Conservation (phyloP, 1,140 invertebrate species). For the Polypedilum vanderplanki region DNA sequence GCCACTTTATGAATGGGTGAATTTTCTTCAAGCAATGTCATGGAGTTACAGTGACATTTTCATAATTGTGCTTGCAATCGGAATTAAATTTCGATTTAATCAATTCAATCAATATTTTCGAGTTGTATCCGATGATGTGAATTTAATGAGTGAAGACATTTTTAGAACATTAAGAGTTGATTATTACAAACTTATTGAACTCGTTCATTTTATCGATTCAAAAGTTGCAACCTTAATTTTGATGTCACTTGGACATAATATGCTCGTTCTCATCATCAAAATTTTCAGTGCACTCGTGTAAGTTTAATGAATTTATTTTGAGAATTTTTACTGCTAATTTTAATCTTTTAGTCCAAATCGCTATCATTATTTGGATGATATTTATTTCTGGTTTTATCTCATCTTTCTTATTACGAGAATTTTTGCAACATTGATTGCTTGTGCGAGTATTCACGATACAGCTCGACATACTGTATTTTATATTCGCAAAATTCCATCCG, state of each 20-base stretch:
- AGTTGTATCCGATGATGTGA: neutral
- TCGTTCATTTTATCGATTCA: neutral
- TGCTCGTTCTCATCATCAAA: neutral
- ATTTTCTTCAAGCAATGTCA: neutral
- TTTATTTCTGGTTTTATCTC: conserved; percentile 7
- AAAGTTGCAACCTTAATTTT: neutral
- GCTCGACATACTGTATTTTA: neutral
- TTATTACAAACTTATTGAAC: neutral
- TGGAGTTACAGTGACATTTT: neutral
- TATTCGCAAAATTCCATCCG: neutral
- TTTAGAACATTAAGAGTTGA: neutral
- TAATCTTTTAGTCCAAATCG: neutral
- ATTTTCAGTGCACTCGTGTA: conserved; percentile 1
- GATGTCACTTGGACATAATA: neutral
- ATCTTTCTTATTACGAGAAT: neutral
- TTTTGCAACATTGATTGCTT: neutral
- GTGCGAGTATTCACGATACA: neutral
- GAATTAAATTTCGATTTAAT: neutral
- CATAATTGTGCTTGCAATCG: neutral
- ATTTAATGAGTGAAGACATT: neutral
- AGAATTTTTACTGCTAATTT: neutral
- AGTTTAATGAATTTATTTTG: neutral
- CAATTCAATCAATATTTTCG: neutral
- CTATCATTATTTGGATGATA: neutral
- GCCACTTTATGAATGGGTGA: conserved; percentile 2